Evolutionary conservation across 2,113 vertebrate species (phyloP), one percentile per base, ranked within the genome.

Genomic region (Atlantisia rogersi): DNA sequence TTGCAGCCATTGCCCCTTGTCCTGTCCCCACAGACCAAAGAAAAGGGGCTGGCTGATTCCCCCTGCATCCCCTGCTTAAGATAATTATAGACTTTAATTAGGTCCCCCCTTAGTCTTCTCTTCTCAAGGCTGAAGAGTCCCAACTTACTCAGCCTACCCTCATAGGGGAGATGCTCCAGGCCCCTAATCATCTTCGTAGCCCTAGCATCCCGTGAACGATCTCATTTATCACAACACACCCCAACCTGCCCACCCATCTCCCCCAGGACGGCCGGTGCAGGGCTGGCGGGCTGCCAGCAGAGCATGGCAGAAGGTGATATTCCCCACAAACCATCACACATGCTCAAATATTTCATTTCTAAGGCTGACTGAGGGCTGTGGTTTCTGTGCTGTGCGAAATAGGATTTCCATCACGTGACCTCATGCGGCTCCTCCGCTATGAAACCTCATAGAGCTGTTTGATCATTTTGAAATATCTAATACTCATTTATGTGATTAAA

Each of bases 261-360:
- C 85, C 69, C 46, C 56, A 55, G 14, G 80, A 35, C 0, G 0
- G 46, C 6, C 50, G 76, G 86, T 90, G 42, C 17, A 52, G 64
- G 31, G 71, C 56, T 42, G 81, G 94, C 59, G 67, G 29, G 65
- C 46, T 2, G 9, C 91, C 91, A 92, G 90, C 28, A 4, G 2
- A 12, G 79, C 74, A 22, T 1, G 4, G 80, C 88, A 93, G 86
- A 76, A 84, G 88, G 84, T 42, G 92, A 91, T 91, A 91, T 82
- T 82, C 87, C 91, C 88, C 90, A 82, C 85, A 94, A 97, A 96
- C 56, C 46, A 80, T 74, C 87, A 92, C 91, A 95, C 76, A 50
- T 7, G 44, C 77, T 94, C 55, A 86, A 95, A 88, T 94, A 93
- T 68, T 93, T 92, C 68, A 94, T 92, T 91, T n/a, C 77, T 59